Percentiles rank a stretch among this genome's conserved stretches.
These are phyloP conservation scores for Calameuta filiformis DNA, from an alignment of 2,888 invertebrate species.

Conservation along the genomic window DNA sequence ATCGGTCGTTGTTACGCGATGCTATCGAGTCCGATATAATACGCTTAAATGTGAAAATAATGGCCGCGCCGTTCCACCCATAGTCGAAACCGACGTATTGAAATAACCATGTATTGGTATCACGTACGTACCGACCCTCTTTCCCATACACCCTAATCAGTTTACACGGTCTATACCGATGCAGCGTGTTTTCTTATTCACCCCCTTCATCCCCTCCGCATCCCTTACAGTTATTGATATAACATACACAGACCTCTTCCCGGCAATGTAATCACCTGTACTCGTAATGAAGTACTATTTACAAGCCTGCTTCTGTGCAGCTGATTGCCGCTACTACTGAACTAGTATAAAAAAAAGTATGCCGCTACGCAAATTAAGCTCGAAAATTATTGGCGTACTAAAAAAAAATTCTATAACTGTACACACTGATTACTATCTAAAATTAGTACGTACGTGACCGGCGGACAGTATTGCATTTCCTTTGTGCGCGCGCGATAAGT, in stretches of 20 bases:
- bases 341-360: neutral
- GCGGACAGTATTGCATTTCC: no score
- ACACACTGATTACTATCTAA: neutral
- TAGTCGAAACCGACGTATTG: conserved; percentile 31
- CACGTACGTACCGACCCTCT: conserved; percentile 12
- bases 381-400: neutral
- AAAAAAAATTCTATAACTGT: neutral
- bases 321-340: neutral
- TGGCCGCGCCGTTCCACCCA: conserved; percentile 26
- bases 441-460: neutral
- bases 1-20: conserved; percentile 27
- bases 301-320: neutral
- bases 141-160: conserved; percentile 9
- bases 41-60: conserved; percentile 59
- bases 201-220: neutral
- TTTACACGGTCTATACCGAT: conserved; percentile 8
- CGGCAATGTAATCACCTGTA: neutral
- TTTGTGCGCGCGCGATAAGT: neutral
- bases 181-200: neutral
- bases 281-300: neutral
- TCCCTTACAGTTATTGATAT: neutral
- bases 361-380: neutral
- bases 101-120: conserved; percentile 18
- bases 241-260: neutral
- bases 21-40: conserved; percentile 48